Evolutionary conservation across 2,797 vertebrate species (phyloP), one percentile per base, ranked within the genome.

Genomic region (Sebastes minor): DNA sequence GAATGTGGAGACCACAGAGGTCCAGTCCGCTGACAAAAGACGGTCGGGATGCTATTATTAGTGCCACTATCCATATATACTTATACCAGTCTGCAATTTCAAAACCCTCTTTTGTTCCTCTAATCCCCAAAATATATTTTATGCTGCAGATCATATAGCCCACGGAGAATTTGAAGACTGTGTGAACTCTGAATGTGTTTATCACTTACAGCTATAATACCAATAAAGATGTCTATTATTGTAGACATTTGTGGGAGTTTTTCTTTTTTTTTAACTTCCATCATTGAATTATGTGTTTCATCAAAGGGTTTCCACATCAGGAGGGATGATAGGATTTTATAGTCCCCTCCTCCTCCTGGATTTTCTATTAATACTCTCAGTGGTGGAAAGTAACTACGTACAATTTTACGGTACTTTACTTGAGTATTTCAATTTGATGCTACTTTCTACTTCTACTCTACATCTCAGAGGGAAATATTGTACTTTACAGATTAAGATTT

Each of bases 1-100:
- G 92, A 94, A 94, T 95, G 93, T 89, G 91, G 92, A 92, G 88
- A 91, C 92, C 89, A 94, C 14, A 46, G 90, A 67, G 83, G 83
- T 90, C 90, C 82, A 30, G 52, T 9, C 71, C 4, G 16, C 12
- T 74, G 70, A 91, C 90, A 94, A 93, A 94, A 91, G 86, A 83
- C 88, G 86, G 85, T 84, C 27, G 80, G 89, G 91, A 86, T 85
- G 86, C 90, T 83, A 80, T 92, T 89, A 88, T 88, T 66, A 85
- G 86, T 74, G 84, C 78, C 74, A 76, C 53, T 65, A 80, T 75
- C 82, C 82, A 82, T 85, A 77, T 77, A 84, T 72, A 81, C 76
- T 83, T 64, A 71, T 75, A 76, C 59, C 55, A 80, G 74, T 86
- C 80, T 82, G 76, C 73, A 33, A 71, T 79, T 68, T 80, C 42